These are phyloP conservation scores for Cyclopterus lumpus DNA, from an alignment of 2,797 vertebrate species.

Conservation along the genomic window DNA sequence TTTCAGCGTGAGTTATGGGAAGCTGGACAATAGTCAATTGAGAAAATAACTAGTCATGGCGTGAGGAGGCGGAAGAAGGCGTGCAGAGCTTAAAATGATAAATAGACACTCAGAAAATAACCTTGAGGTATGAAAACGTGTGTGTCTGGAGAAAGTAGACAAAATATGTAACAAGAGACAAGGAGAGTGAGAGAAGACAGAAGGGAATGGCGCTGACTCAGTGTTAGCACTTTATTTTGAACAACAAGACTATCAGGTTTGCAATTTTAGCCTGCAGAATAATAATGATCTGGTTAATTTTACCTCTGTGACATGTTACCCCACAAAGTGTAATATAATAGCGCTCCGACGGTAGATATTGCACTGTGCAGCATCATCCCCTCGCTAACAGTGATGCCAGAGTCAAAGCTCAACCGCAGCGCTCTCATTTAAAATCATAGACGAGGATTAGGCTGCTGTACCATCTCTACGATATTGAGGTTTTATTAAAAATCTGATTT, in stretches of 20 bases:
- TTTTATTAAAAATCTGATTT: constrained; percentile 58
- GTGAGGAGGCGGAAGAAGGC: constrained; percentile 53
- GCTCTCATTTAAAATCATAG: constrained; percentile 55
- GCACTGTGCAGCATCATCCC: constrained; percentile 58
- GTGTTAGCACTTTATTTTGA: constrained; percentile 47
- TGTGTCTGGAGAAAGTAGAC: constrained; percentile 29
- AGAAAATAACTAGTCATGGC: constrained; percentile 70
- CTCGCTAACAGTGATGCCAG: constrained; percentile 48
- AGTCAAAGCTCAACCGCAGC: constrained; percentile 26
- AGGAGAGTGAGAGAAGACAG: constrained; percentile 18
- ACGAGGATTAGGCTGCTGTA: constrained; percentile 47
- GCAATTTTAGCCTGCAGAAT: constrained; percentile 28
- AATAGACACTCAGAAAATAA: constrained; percentile 66
- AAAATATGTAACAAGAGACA: constrained; percentile 29
- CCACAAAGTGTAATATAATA: constrained; percentile 17
- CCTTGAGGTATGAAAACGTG: constrained; percentile 64
- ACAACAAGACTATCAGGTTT: constrained; percentile 42
- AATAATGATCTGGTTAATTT: constrained; percentile 52
- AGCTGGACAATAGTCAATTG: constrained; percentile 64
- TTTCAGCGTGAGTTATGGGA: constrained; percentile 62
- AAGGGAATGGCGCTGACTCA: background rate
- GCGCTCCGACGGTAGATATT: constrained; percentile 41
- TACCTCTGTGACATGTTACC: constrained; percentile 39
- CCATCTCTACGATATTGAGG: constrained; percentile 30
- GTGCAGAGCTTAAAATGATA: constrained; percentile 62